Evolutionary conservation across 2,113 vertebrate species (phyloP).

Genomic region (Trichechus manatus): DNA sequence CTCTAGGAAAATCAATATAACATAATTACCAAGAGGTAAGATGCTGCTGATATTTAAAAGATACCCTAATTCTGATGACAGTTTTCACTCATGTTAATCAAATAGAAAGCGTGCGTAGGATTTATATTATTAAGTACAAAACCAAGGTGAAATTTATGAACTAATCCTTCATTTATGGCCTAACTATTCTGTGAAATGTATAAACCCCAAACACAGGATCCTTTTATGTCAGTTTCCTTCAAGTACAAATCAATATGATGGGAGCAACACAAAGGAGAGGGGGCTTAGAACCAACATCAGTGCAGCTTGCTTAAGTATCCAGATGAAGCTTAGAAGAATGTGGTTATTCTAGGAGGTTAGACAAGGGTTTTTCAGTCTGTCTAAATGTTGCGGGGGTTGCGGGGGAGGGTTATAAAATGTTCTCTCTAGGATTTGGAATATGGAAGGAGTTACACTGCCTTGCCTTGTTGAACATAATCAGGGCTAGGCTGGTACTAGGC

Average conservation of each 20-base stretch:
- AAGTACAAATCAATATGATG: constrained; percentile 64
- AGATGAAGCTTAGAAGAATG: constrained; percentile 19
- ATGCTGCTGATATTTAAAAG: constrained; percentile 75
- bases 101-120: constrained; percentile 44
- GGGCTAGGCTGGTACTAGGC: neutral
- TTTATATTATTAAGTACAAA: constrained; percentile 73
- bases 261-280: constrained; percentile 1
- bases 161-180: constrained; percentile 69
- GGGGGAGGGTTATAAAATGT: neutral
- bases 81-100: constrained; percentile 46
- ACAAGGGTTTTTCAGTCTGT: neutral
- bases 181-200: constrained; percentile 60
- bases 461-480: neutral
- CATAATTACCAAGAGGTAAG: constrained; percentile 71
- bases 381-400: neutral
- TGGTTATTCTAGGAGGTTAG: neutral
- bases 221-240: constrained; percentile 71
- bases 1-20: constrained; percentile 73
- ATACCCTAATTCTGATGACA: constrained; percentile 61
- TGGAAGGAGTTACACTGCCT: neutral
- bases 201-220: constrained; percentile 54
- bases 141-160: constrained; percentile 58
- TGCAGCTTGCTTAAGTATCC: neutral
- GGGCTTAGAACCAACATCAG: neutral
- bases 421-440: neutral